Evolutionary conservation across 2,888 invertebrate species (phyloP), one percentile per base, ranked within the genome.

Genomic region (Drosophila mimica): DNA sequence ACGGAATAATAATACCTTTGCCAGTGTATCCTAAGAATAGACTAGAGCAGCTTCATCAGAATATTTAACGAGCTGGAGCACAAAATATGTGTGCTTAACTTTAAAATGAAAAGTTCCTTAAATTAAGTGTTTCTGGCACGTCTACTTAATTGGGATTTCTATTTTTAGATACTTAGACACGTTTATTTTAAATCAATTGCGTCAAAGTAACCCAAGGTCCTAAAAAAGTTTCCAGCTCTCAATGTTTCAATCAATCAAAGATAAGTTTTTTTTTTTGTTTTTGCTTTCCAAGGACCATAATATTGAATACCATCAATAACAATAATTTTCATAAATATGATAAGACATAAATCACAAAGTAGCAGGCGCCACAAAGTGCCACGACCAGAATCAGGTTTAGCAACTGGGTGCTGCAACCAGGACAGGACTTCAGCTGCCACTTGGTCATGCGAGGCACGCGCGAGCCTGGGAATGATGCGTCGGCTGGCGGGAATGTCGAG

Each of bases 241-340:
- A 73, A 83, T 78, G 58, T 70, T 84, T 84, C 85, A 80, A 85
- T 85, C 87, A 87, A 87, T 87, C 84, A 85, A 74, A 64, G 53
- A 52, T 61, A 60, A 25, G 25, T 25, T 25, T 43, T 79, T 67
- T 60, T 65, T 65, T 13, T n/a, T 13, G 15, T 1, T n/a, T 7
- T 30, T 25, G 48, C 38, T 6, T 40, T 7, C 20, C 17, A 56
- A 20, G 46, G 49, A 58, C 59, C 70, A 74, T 72, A 68, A 84
- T 87, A 90, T 87, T 87, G 88, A 90, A 90, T 87, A 74, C 88
- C 89, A 87, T 87, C 87, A 87, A 87, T 90, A 87, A 87, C 77
- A 87, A 87, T 87, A 89, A 88, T 90, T 89, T 89, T 89, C 82
- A 90, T 87, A 90, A 89, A 84, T 89, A 83, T 87, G 89, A 90